Conservation (phyloP, 2,888 invertebrate genomes). For the Branchipolynoe longqiensis region DNA sequence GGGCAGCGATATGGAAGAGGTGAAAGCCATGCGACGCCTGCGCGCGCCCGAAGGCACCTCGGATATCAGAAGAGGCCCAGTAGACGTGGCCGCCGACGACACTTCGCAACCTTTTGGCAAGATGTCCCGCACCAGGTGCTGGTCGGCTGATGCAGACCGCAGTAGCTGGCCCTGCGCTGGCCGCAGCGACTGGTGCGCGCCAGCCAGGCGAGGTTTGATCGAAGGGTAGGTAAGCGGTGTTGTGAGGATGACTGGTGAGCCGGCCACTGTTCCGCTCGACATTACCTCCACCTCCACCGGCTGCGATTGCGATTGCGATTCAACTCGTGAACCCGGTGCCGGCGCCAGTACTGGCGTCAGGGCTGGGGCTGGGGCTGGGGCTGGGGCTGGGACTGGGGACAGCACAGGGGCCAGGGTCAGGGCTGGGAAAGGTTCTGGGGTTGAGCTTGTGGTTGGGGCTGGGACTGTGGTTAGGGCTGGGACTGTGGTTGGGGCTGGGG, state of each 20-base stretch:
- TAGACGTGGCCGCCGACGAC: neutral
- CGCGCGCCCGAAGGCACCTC: neutral
- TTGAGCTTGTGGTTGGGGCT: no score
- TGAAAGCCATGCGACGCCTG: slow-evolving; percentile 26
- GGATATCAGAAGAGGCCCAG: neutral
- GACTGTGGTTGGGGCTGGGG: no score
- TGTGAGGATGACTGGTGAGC: neutral
- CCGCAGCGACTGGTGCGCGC: neutral
- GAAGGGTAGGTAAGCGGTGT: neutral
- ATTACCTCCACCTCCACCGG: neutral
- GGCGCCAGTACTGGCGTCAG: neutral
- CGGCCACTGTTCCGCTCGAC: neutral
- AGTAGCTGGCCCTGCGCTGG: slow-evolving; percentile 39
- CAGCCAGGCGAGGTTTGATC: neutral
- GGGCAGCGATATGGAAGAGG: slow-evolving; percentile 30
- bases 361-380: neutral
- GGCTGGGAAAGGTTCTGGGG: neutral
- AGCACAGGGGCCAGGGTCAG: neutral
- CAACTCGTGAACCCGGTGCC: no score
- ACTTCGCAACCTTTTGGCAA: neutral
- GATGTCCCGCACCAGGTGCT: slow-evolving; percentile 33
- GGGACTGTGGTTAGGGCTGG: no score
- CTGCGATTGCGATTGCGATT: neutral
- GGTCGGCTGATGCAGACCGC: slow-evolving; percentile 18
- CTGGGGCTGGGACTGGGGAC: neutral